Base-by-base conservation (phyloP, 2,113 vertebrate genomes). In the Lutjanus erythropterus region DNA sequence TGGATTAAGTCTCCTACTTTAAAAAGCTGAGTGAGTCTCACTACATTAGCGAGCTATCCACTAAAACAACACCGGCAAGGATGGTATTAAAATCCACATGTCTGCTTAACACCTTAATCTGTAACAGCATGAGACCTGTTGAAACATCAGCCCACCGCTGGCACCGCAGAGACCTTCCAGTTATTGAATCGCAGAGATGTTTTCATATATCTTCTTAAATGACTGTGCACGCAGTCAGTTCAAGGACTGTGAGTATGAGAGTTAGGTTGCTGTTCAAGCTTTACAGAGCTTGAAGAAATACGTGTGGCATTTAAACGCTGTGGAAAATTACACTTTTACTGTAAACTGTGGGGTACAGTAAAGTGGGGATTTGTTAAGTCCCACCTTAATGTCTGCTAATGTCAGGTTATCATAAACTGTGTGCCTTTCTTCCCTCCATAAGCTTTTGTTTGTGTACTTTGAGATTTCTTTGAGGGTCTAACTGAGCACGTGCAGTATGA, bases 11-110 rank as follows among this genome's bases (percentile, higher is more conserved):
- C n/a, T n/a, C n/a, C n/a, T n/a, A n/a, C n/a, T 73, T 76, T 12
- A 25, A 41, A 25, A 41, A 33, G 33, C 25, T 37, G 35, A 52
- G 25, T 42, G 23, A 68, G 6, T 75, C 59, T 29, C 11, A 18
- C 23, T 3, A 39, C 5, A 41, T 50, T n/a, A 23, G 9, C 16
- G 65, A 52, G 10, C 19, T 6, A 27, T 16, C 52, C 6, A 8
- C 14, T 53, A 53, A 53, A 53, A 53, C 23, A 27, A 55, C 29
- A 62, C n/a, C 33, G 49, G 53, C 60, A n/a, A 35, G 18, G 56
- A 65, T 74, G 46, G 82, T 65, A 74, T 59, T 42, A 50, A 75
- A 83, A 52, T 37, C 53, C 41, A 50, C 46, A 53, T 19, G 62
- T 74, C 41, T 44, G 23, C 37, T 39, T 2, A 62, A 49, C 44